Percentiles rank a stretch among this genome's conserved stretches.
Conservation (phyloP, 1,140 invertebrate genomes). For the Caenorhabditis briggsae region DNA sequence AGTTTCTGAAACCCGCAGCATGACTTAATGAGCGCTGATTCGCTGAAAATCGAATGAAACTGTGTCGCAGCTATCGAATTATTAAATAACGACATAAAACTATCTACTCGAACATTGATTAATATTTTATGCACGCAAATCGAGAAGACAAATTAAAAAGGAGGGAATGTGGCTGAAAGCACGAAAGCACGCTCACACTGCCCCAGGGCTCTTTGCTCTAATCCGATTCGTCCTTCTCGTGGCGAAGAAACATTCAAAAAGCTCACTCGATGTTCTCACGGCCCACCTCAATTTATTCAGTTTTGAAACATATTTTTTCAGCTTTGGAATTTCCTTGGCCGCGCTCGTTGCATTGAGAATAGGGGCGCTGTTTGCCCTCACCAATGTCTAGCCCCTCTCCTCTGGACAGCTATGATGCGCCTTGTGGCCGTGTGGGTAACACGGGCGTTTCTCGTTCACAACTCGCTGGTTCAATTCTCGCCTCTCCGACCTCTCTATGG, state of each 20-base stretch:
- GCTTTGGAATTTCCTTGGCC: not conserved
- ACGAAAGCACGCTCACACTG: not conserved
- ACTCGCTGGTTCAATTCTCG: not conserved
- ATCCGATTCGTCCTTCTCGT: slow-evolving; percentile 1
- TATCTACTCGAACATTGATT: too few relatives aligned
- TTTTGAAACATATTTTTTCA: not conserved
- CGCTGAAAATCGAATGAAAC: too few relatives aligned
- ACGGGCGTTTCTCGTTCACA: not conserved
- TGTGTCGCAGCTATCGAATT: too few relatives aligned
- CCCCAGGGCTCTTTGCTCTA: not conserved
- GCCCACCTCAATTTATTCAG: not conserved
- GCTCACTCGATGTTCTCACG: slow-evolving; percentile 19
- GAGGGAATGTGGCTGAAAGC: not conserved
- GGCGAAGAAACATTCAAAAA: slow-evolving; percentile 6
- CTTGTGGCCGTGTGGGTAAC: not conserved
- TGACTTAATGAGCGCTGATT: too few relatives aligned
- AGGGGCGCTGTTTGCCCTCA: not conserved
- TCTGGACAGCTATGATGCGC: not conserved
- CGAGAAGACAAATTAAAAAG: not conserved
- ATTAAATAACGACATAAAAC: too few relatives aligned
- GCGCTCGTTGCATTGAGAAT: not conserved
- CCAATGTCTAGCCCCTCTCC: not conserved
- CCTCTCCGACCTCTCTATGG: slow-evolving; percentile 1
- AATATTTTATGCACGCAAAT: not conserved
- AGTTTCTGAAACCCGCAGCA: too few relatives aligned